phyloP scores from a whole-genome alignment of 1,140 invertebrate genomes.

The Trypoxylus dichotomus region DNA sequence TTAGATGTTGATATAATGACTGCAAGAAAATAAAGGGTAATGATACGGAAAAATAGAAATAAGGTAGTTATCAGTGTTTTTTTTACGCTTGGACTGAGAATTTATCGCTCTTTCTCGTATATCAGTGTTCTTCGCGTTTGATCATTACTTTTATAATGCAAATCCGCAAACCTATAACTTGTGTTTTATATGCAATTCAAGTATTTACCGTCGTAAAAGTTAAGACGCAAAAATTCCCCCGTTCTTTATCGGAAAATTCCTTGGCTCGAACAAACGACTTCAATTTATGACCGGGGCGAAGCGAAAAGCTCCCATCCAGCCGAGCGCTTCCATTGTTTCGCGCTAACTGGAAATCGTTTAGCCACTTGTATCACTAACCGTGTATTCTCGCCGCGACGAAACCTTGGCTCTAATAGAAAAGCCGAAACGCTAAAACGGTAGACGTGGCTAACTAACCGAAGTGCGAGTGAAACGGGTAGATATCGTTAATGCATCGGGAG shows the following conservation, averaged over 20 bases:
- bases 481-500: background rate
- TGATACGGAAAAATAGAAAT: no score
- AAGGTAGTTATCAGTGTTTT: no score
- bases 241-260: background rate
- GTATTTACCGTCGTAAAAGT: background rate
- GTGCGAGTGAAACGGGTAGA: background rate
- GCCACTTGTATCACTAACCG: background rate
- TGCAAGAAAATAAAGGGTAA: no score
- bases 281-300: background rate
- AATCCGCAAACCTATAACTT: no score
- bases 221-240: background rate
- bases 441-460: background rate
- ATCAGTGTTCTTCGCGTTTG: no score
- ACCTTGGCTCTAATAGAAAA: background rate
- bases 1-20: no score
- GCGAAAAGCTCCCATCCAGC: background rate
- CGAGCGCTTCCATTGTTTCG: background rate
- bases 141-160: no score
- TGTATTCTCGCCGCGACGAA: background rate
- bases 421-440: background rate
- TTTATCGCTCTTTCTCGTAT: no score
- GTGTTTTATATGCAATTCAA: background rate
- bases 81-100: no score
- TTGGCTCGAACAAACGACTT: background rate
- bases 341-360: background rate